Evolutionary conservation across 2,888 invertebrate species (phyloP).

Genomic region (Helleia helle): DNA sequence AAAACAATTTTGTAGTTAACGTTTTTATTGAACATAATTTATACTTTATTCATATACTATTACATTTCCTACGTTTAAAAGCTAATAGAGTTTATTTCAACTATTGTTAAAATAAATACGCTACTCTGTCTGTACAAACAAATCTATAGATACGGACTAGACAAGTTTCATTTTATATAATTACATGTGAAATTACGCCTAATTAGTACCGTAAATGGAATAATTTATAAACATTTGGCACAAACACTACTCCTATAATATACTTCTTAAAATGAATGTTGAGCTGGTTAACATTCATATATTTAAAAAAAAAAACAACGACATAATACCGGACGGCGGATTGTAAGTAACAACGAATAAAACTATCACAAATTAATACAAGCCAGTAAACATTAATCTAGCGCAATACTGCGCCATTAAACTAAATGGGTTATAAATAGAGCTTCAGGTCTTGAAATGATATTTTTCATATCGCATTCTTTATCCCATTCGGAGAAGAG

Average conservation of each 20-base stretch:
- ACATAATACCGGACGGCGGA: slow-evolving; percentile 5
- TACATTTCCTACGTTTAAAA: slow-evolving; percentile 51
- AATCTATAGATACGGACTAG: slow-evolving; percentile 16
- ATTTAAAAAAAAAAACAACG: slow-evolving; percentile 3
- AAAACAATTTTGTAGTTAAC: slow-evolving; percentile 50
- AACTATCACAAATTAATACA: not conserved
- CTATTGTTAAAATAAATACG: slow-evolving; percentile 28
- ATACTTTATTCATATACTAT: slow-evolving; percentile 42
- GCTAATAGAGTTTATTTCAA: slow-evolving; percentile 47
- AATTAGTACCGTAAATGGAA: slow-evolving; percentile 11
- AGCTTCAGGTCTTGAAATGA: slow-evolving; percentile 6
- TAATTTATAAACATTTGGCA: slow-evolving; percentile 23
- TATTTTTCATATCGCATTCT: slow-evolving; percentile 27
- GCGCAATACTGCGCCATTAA: too few relatives aligned
- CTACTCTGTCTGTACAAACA: slow-evolving; percentile 29
- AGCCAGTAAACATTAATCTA: too few relatives aligned
- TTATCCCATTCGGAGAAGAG: slow-evolving; percentile 29
- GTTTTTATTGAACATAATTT: slow-evolving; percentile 69
- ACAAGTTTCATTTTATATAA: slow-evolving; percentile 20
- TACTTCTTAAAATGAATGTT: slow-evolving; percentile 24
- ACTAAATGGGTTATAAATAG: too few relatives aligned
- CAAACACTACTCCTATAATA: slow-evolving; percentile 15
- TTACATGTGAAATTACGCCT: slow-evolving; percentile 14
- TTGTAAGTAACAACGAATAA: not conserved
- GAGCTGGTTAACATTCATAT: slow-evolving; percentile 44